Conservation (phyloP, 2,888 invertebrate species). For the Nephrotoma guestfalica region DNA sequence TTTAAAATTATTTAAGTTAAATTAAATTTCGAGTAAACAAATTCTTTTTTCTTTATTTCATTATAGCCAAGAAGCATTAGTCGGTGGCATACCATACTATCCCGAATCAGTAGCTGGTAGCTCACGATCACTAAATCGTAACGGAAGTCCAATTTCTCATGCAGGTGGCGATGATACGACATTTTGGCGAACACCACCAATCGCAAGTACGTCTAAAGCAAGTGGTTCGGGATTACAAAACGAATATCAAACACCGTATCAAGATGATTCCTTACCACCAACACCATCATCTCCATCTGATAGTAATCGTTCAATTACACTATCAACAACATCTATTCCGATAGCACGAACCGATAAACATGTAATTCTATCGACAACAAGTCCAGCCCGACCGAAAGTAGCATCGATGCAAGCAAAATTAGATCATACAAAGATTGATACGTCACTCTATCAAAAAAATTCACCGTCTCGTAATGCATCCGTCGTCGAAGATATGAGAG, state of each 20-base stretch:
- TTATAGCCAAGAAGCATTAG: slow-evolving; percentile 33
- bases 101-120: slow-evolving; percentile 32
- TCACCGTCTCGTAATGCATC: slow-evolving; percentile 20
- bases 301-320: slow-evolving; percentile 29
- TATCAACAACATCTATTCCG: slow-evolving; percentile 30
- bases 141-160: slow-evolving; percentile 26
- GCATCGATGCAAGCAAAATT: slow-evolving; percentile 48
- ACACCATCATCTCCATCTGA: slow-evolving; percentile 34
- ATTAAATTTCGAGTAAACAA: not conserved
- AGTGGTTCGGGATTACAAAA: not conserved
- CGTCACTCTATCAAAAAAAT: slow-evolving; percentile 38
- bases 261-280: slow-evolving; percentile 32
- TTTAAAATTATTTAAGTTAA: not conserved
- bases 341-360: slow-evolving; percentile 38
- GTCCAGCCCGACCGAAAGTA: slow-evolving; percentile 34
- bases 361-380: slow-evolving; percentile 37
- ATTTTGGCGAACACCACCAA: slow-evolving; percentile 33
- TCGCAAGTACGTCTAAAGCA: not conserved
- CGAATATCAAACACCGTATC: not conserved
- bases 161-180: slow-evolving; percentile 32
- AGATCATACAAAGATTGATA: slow-evolving; percentile 47
- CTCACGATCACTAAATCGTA: slow-evolving; percentile 20
- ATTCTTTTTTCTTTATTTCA: not conserved
- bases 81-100: slow-evolving; percentile 27
- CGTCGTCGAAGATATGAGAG: slow-evolving; percentile 37